Conservation (phyloP, 2,113 vertebrate species). For the Perognathus longimembris region DNA sequence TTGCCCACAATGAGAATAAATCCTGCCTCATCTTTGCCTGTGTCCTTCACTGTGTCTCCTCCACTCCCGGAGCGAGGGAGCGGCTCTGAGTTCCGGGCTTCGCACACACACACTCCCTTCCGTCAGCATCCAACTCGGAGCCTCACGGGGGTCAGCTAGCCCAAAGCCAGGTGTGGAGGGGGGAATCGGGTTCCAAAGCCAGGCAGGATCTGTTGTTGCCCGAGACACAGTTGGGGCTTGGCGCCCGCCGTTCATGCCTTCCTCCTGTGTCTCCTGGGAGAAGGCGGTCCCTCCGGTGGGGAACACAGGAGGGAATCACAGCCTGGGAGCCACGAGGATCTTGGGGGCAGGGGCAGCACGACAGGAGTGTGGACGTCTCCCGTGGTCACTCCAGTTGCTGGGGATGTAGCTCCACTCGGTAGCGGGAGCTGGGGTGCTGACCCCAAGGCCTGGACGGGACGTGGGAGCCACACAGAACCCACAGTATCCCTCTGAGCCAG, state of each 20-base stretch:
- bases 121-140: not conserved
- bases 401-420: not conserved
- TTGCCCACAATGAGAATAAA: conserved; percentile 76
- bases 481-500: not conserved
- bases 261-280: not conserved
- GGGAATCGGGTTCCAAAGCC: too few species aligned
- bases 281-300: not conserved
- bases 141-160: not conserved
- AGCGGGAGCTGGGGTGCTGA: fast-evolving
- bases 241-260: not conserved
- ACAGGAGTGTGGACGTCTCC: too few species aligned
- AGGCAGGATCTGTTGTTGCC: not conserved
- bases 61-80: not conserved
- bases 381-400: not conserved
- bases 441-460: not conserved
- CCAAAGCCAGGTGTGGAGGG: not conserved
- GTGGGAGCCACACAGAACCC: not conserved
- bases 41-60: not conserved
- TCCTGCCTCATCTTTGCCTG: conserved; percentile 77
- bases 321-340: not conserved
- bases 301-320: not conserved
- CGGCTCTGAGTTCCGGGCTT: too few species aligned
- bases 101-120: not conserved
- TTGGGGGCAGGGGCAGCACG: not conserved
- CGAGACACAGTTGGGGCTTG: not conserved